Percentiles rank a stretch among this genome's conserved stretches.
Evolutionary conservation across 1,140 invertebrate species (phyloP).

Genomic region (Bombus difficillimus): DNA sequence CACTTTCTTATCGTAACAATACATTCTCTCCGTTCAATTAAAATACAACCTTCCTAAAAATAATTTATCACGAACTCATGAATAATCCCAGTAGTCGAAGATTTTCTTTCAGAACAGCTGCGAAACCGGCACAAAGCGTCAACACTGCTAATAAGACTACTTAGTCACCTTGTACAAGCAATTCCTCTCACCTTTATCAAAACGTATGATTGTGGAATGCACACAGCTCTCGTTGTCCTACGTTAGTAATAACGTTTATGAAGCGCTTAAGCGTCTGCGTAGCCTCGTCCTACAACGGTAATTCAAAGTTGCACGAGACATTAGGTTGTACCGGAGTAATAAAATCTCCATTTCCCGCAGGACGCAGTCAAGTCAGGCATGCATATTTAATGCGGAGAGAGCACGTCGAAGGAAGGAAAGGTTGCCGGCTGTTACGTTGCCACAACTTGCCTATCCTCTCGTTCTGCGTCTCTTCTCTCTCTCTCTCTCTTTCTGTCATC

Average conservation of each 20-base stretch:
- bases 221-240: not conserved
- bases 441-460: conserved; percentile 14
- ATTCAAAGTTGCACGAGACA: conserved; percentile 69
- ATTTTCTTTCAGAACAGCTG: too few species aligned
- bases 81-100: too few species aligned
- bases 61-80: too few species aligned
- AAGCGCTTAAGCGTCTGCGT: conserved; percentile 47
- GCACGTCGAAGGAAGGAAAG: conserved; percentile 65
- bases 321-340: conserved; percentile 70
- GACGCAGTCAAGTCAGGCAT: conserved; percentile 69
- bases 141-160: not conserved
- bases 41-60: too few species aligned
- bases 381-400: conserved; percentile 68
- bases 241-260: conserved; percentile 32
- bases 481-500: not conserved
- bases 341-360: conserved; percentile 72
- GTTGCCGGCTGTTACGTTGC: conserved; percentile 27
- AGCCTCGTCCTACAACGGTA: conserved; percentile 50
- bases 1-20: too few species aligned
- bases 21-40: too few species aligned
- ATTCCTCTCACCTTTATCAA: not conserved
- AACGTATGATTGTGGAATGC: not conserved
- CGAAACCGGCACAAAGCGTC: too few species aligned
- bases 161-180: not conserved
- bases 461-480: not conserved